phyloP scores from a whole-genome alignment of 2,888 invertebrate species.

The Geotrupes spiniger region DNA sequence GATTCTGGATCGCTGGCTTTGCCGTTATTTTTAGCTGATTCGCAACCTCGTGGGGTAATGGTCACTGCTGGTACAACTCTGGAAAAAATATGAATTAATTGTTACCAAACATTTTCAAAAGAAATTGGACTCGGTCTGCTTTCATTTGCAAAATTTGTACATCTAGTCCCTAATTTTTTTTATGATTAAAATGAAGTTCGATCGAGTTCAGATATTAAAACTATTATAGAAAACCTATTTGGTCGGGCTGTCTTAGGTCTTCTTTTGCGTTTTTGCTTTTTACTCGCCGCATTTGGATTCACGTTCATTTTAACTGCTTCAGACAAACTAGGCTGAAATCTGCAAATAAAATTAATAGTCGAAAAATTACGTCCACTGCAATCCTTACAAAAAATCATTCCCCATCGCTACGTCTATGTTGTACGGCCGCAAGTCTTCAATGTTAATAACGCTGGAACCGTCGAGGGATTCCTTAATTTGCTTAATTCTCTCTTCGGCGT shows the following conservation, averaged over 20 bases:
- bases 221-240: constrained; percentile 38
- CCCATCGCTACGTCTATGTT: constrained; percentile 42
- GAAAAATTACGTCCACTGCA: background rate
- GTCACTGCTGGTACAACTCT: constrained; percentile 53
- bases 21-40: constrained; percentile 44
- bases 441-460: constrained; percentile 27
- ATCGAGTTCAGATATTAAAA: background rate
- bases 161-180: background rate
- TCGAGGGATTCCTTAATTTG: constrained; percentile 40
- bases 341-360: constrained; percentile 7
- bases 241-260: constrained; percentile 44
- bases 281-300: background rate
- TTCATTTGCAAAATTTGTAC: background rate
- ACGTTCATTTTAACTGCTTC: background rate
- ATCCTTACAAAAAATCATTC: constrained; percentile 39
- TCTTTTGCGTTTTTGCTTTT: constrained; percentile 35
- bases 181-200: background rate
- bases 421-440: constrained; percentile 38
- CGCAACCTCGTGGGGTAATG: constrained; percentile 45
- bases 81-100: constrained; percentile 25
- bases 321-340: background rate
- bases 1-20: constrained; percentile 46
- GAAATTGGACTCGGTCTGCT: too few species aligned
- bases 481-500: constrained; percentile 42
- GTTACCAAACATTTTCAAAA: background rate